Base-by-base conservation (phyloP, 2,113 vertebrate genomes). In the Ia io region DNA sequence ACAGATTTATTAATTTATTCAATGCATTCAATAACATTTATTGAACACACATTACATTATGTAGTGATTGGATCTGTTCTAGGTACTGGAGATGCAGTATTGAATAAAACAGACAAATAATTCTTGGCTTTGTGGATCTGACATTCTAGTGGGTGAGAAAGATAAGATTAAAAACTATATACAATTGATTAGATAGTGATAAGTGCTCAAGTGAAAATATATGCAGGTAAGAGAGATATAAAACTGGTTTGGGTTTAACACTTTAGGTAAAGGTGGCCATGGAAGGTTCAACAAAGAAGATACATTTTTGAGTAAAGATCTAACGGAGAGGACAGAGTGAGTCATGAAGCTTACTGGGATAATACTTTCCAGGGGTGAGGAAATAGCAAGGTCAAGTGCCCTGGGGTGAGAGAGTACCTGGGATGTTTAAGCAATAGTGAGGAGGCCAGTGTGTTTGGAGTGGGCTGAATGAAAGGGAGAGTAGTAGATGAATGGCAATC, bases 121-220 rank as follows among this genome's bases (percentile, higher is more conserved):
- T 86, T 35, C 14, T 35, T 77, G 30, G 13, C 47, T 49, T 71
- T 77, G 84, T 86, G 88, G 53, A 86, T 82, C 32, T 77, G 53
- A 40, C n/a, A 77, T 83, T 47, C 82, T 92, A 92, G 84, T 71
- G 67, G 69, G 32, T 70, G 51, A 95, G 14, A 74, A 74, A 83
- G 32, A 56, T 23, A 80, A 69, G 28, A 70, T 70, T 35, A 6
- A 25, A 44, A 71, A 44, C n/a, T 32, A 42, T 76, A 2, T 70
- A 56, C 77, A 79, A 30, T 83, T 95, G 59, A 32, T 40, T 90
- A 51, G 32, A 44, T 87, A 77, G 13, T 69, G 37, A 51, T 67
- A 73, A 56, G 13, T 67, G 32, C 70, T 76, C 32, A 79, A 74
- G 56, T 90, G 71, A 84, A 94, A 67, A 47, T 65, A 70, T 13